A percentile compares a stretch with the other conserved stretches of the same genome.
These are phyloP conservation scores for Altica lythri DNA, from an alignment of 2,888 invertebrate species.

Conservation along the genomic window DNA sequence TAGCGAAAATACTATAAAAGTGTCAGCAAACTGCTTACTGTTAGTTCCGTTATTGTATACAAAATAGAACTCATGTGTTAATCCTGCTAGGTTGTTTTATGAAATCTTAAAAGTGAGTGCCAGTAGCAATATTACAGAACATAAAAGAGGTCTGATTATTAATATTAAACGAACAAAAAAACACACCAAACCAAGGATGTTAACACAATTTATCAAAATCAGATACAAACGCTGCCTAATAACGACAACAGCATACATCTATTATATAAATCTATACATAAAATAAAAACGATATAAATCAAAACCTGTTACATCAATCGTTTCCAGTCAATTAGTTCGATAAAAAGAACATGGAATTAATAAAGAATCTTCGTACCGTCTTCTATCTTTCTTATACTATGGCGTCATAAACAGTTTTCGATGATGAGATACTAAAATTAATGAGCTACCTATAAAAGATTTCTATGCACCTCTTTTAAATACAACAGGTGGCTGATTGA, in stretches of 20 bases:
- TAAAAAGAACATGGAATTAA: slow-evolving; percentile 26
- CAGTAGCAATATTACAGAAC: too few species aligned
- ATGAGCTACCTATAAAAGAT: slow-evolving; percentile 7
- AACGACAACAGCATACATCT: slow-evolving; percentile 12
- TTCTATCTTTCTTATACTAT: not conserved
- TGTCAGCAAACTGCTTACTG: too few species aligned
- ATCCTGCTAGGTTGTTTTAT: too few species aligned
- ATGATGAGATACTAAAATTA: slow-evolving; percentile 18
- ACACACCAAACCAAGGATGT: too few species aligned
- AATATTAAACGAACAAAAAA: too few species aligned
- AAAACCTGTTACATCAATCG: slow-evolving; percentile 25
- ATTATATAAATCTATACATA: slow-evolving; percentile 18
- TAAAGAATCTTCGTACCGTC: slow-evolving; percentile 18
- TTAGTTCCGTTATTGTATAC: too few species aligned
- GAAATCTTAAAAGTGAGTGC: too few species aligned
- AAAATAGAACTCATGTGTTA: too few species aligned
- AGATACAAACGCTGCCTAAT: slow-evolving; percentile 3
- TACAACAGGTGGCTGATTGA: slow-evolving; percentile 17
- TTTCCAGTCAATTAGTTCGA: slow-evolving; percentile 29
- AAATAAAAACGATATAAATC: slow-evolving; percentile 24
- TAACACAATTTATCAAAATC: slow-evolving; percentile 8
- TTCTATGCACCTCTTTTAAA: slow-evolving; percentile 2
- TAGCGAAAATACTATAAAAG: too few species aligned
- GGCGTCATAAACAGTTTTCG: not conserved
- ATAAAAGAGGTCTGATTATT: too few species aligned